Evolutionary conservation across 2,888 invertebrate species (phyloP), one percentile per base, ranked within the genome.

Genomic region (Eupeodes latifasciatus): DNA sequence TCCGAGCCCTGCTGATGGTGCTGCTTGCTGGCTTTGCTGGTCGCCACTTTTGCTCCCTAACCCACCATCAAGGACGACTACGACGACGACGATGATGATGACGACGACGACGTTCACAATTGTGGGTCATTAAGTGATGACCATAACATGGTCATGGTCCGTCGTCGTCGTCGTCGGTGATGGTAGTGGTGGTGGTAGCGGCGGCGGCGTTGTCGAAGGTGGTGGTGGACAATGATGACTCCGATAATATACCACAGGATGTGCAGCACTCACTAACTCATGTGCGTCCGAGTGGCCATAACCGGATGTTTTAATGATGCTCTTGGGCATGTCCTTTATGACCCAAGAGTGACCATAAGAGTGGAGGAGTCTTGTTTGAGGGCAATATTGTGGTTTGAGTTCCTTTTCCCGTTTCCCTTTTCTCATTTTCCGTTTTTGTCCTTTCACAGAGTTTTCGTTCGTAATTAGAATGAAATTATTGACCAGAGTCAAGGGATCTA

Each of bases 381-480:
- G 72, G 40, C 71, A 80, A 71, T 80, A n/a, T 53, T 40, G 40
- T 40, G 40, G 27, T 27, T 27, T 27, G 27, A 27, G 27, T 27
- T 27, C 27, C 27, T 27, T 27, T 74, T 79, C 51, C 40, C 27
- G 27, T 27, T 27, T 27, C 27, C 27, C 27, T 27, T 27, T 27
- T 27, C 27, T 27, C 27, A 27, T 71, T 66, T 53, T 77, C 10
- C n/a, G 12, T 61, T 61, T 47, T 72, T 75, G 69, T 47, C 62
- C 74, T 71, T 85, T 64, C 64, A 27, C 27, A 62, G 86, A 62
- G 86, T 79, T 79, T 71, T 81, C 57, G 72, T 88, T 81, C 57
- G 72, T 88, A 88, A 88, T 88, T 88, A 88, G 88, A 88, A 81
- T 79, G 71, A 82, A 86, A 86, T 82, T 86, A 86, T 86, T 86